These are phyloP conservation scores for Chlorops oryzae DNA, from an alignment of 1,140 invertebrate genomes.

Conservation along the genomic window DNA sequence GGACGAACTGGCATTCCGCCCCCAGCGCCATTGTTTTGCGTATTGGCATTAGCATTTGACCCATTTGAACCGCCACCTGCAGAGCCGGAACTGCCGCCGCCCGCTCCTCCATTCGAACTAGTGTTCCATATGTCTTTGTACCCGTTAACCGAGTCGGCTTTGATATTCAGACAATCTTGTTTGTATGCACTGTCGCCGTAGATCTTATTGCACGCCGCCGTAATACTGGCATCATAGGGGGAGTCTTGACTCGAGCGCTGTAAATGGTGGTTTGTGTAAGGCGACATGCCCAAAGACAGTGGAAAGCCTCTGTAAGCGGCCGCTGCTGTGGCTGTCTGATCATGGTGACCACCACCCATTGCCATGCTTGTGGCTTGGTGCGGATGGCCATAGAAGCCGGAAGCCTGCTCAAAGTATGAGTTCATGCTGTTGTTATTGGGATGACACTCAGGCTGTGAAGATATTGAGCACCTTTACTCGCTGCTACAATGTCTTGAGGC, in stretches of 20 bases:
- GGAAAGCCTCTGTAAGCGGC: constrained; percentile 75
- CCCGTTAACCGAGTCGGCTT: constrained; percentile 54
- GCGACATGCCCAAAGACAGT: constrained; percentile 74
- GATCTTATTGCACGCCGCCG: constrained; percentile 69
- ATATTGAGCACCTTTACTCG: too few species aligned
- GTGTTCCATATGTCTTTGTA: constrained; percentile 57
- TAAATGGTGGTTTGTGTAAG: constrained; percentile 78
- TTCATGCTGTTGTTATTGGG: constrained; percentile 79
- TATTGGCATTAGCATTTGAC: constrained; percentile 51
- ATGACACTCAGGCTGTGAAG: too few species aligned
- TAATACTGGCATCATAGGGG: constrained; percentile 81
- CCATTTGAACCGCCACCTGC: constrained; percentile 33
- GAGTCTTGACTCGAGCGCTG: constrained; percentile 77
- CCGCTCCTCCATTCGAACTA: constrained; percentile 54
- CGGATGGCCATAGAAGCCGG: constrained; percentile 86
- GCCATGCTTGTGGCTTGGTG: constrained; percentile 60
- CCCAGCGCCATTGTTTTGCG: constrained; percentile 55
- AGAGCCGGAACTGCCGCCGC: constrained; percentile 29
- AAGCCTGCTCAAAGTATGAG: constrained; percentile 86
- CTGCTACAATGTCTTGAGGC: too few species aligned
- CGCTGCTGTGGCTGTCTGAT: constrained; percentile 57
- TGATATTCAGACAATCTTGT: constrained; percentile 50
- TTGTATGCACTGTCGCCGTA: constrained; percentile 47
- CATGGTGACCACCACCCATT: constrained; percentile 60
- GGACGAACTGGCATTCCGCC: constrained; percentile 61